A percentile compares a stretch with the other conserved stretches of the same genome.
These are phyloP conservation scores for Oxyscelio sp. DNA, from an alignment of 2,888 invertebrate genomes.

Conservation along the genomic window DNA sequence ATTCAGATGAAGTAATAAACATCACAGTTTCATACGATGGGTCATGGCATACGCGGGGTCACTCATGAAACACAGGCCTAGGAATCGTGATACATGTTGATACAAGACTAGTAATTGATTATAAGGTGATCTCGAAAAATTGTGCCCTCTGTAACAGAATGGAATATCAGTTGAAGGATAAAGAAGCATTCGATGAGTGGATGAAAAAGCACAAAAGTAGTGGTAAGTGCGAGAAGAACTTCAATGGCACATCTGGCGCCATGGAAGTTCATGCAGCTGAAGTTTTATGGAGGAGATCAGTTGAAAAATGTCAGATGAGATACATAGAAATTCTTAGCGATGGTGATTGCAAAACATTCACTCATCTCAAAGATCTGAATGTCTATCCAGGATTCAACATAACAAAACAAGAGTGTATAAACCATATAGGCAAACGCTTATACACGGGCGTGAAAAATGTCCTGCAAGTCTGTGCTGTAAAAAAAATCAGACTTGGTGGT, in stretches of 20 bases:
- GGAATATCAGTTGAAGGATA: constrained; percentile 1
- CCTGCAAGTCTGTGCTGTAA: too few species aligned
- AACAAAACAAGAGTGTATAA: neutral
- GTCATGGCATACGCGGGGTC: too few species aligned
- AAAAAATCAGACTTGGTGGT: too few species aligned
- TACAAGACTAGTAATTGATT: too few species aligned
- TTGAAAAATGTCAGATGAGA: neutral
- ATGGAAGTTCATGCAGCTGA: neutral
- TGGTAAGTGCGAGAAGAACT: neutral
- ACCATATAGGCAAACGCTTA: neutral
- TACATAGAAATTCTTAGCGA: neutral
- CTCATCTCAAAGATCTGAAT: too few species aligned
- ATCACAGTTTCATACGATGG: constrained; percentile 14
- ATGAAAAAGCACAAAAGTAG: neutral
- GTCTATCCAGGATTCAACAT: neutral
- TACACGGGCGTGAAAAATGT: too few species aligned
- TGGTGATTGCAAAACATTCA: neutral
- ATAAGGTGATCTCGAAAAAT: too few species aligned
- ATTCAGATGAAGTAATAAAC: constrained; percentile 17
- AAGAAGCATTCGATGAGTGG: neutral
- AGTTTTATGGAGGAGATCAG: neutral
- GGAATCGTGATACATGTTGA: too few species aligned
- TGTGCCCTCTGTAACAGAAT: neutral
- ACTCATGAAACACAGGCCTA: too few species aligned
- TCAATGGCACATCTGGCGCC: neutral